phyloP scores from a whole-genome alignment of 2,797 vertebrate genomes.

The Leuciscus waleckii region DNA sequence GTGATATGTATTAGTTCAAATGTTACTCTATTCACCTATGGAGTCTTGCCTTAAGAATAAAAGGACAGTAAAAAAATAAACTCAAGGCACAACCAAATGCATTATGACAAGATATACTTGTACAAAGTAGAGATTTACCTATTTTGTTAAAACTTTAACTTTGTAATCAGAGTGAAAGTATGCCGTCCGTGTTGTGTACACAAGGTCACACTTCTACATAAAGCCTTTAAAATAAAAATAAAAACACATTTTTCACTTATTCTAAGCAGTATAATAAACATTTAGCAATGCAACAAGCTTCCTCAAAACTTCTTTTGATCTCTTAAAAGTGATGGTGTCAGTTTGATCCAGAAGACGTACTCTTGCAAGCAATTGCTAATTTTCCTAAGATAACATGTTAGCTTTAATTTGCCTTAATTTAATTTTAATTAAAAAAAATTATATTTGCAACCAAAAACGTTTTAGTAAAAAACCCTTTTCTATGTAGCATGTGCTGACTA shows the following conservation, averaged over 20 bases:
- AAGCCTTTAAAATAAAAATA: background rate
- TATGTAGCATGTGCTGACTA: background rate
- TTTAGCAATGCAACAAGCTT: background rate
- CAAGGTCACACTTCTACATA: conserved; percentile 1
- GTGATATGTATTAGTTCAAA: background rate
- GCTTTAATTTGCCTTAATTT: background rate
- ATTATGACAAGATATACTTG: background rate
- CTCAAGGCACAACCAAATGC: background rate
- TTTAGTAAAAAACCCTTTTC: background rate
- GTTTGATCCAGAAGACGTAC: background rate
- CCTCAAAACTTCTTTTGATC: background rate
- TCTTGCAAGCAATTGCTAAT: background rate
- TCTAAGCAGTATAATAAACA: background rate
- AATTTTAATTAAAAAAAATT: too few relatives aligned
- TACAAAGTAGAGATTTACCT: background rate
- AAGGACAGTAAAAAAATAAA: background rate
- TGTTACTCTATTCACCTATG: background rate
- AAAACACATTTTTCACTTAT: background rate
- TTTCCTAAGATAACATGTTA: too few relatives aligned
- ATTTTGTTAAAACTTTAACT: background rate
- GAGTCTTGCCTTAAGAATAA: background rate
- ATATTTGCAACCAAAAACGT: background rate
- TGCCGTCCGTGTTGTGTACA: background rate
- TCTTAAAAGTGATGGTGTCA: background rate
- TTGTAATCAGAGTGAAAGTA: background rate